These are phyloP conservation scores for Colletes gigas DNA, from an alignment of 1,140 invertebrate species.

Conservation along the genomic window DNA sequence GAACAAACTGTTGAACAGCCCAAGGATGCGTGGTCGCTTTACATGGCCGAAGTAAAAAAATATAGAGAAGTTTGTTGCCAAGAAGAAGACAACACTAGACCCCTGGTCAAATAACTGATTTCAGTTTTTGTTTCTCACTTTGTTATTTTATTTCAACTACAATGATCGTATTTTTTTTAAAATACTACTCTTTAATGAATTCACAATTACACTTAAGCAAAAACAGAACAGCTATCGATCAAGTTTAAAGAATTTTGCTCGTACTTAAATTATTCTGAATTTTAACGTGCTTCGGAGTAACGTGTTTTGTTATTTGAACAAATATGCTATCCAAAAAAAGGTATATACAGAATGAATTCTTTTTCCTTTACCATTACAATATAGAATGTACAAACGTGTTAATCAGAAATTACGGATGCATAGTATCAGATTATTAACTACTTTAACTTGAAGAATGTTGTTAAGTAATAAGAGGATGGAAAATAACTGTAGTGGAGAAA, in stretches of 20 bases:
- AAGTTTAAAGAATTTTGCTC: neutral
- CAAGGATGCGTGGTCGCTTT: constrained; percentile 95
- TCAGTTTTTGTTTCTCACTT: constrained; percentile 31
- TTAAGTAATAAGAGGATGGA: constrained; percentile 11
- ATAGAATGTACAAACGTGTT: constrained; percentile 31
- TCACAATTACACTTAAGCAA: constrained; percentile 19
- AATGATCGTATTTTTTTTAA: constrained; percentile 36
- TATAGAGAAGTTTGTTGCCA: constrained; percentile 95
- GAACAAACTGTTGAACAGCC: constrained; percentile 85
- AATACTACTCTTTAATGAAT: constrained; percentile 17
- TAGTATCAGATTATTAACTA: constrained; percentile 19
- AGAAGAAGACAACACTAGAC: constrained; percentile 94
- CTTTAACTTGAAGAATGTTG: constrained; percentile 17
- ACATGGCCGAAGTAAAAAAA: constrained; percentile 95
- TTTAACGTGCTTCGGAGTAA: neutral
- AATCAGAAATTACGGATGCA: constrained; percentile 11
- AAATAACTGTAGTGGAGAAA: constrained; percentile 18
- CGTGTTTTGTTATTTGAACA: neutral
- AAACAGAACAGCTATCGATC: neutral
- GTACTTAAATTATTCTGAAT: constrained; percentile 25
- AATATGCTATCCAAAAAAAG: neutral
- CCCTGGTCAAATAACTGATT: constrained; percentile 90
- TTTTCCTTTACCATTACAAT: neutral
- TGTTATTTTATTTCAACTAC: constrained; percentile 44
- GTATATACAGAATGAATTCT: neutral